phyloP scores from a whole-genome alignment of 2,888 invertebrate genomes.

The Heliconius sara region DNA sequence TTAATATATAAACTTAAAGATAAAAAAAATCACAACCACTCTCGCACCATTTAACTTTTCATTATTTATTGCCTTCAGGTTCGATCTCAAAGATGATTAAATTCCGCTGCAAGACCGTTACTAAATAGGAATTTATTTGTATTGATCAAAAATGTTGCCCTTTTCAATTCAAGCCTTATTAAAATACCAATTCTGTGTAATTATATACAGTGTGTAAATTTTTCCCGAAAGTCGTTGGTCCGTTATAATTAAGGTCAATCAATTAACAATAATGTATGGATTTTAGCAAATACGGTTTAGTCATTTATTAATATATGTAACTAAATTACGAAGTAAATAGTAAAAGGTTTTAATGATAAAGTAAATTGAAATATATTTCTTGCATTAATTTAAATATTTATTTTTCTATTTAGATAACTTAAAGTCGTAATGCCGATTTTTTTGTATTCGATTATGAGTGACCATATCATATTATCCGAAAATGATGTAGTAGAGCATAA shows the following conservation, averaged over 20 bases:
- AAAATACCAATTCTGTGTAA: neutral
- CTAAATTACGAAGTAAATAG: too few species aligned
- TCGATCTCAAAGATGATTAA: slow-evolving; percentile 47
- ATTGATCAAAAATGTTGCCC: slow-evolving; percentile 40
- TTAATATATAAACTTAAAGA: neutral
- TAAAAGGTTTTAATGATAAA: too few species aligned
- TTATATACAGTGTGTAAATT: neutral
- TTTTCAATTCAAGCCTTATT: slow-evolving; percentile 11
- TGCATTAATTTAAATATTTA: neutral
- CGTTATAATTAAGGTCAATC: neutral
- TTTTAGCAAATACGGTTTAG: neutral
- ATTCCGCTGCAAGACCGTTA: slow-evolving; percentile 42
- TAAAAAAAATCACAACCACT: neutral
- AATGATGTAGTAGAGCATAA: too few species aligned
- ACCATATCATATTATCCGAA: too few species aligned
- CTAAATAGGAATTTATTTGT: slow-evolving; percentile 38
- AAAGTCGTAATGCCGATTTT: neutral
- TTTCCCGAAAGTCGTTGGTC: neutral
- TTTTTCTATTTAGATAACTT: neutral
- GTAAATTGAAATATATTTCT: neutral
- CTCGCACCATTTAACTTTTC: slow-evolving; percentile 31
- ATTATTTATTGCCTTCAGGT: slow-evolving; percentile 41
- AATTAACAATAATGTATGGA: neutral
- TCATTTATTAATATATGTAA: neutral
- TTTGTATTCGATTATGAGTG: too few species aligned